Conservation (phyloP, 2,888 invertebrate genomes). For the Melieria crassipennis region DNA sequence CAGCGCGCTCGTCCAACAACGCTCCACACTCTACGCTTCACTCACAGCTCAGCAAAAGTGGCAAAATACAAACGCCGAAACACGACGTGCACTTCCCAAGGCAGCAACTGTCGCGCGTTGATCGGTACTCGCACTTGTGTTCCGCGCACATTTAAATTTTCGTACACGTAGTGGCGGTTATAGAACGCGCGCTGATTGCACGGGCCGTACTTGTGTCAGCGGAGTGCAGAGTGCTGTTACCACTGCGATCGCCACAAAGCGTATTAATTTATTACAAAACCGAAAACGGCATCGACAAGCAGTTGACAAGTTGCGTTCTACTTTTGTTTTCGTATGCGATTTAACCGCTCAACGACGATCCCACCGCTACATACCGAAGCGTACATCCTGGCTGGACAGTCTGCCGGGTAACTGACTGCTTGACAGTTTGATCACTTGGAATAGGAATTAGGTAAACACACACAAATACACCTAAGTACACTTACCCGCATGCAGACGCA, state of each 20-base stretch:
- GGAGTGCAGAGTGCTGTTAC: not conserved
- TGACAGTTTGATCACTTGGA: not conserved
- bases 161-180: constrained; percentile 12
- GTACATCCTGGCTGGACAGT: constrained; percentile 9
- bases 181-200: no score
- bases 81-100: not conserved
- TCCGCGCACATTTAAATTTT: constrained; percentile 24
- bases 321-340: constrained; percentile 18
- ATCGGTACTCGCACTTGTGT: not conserved
- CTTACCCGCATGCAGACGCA: not conserved
- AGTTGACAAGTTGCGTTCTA: not conserved
- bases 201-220: not conserved
- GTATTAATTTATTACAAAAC: constrained; percentile 21
- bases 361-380: constrained; percentile 24
- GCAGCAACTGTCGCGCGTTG: not conserved
- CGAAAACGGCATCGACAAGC: constrained; percentile 12
- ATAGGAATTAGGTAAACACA: constrained; percentile 28
- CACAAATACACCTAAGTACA: not conserved
- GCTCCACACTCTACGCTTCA: no score
- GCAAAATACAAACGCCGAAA: not conserved
- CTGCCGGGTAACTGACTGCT: not conserved
- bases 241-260: not conserved
- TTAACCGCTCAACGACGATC: not conserved
- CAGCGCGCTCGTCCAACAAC: no score
- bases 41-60: not conserved